These are phyloP conservation scores for Mohoua ochrocephala DNA, from an alignment of 2,113 vertebrate species.

Conservation along the genomic window DNA sequence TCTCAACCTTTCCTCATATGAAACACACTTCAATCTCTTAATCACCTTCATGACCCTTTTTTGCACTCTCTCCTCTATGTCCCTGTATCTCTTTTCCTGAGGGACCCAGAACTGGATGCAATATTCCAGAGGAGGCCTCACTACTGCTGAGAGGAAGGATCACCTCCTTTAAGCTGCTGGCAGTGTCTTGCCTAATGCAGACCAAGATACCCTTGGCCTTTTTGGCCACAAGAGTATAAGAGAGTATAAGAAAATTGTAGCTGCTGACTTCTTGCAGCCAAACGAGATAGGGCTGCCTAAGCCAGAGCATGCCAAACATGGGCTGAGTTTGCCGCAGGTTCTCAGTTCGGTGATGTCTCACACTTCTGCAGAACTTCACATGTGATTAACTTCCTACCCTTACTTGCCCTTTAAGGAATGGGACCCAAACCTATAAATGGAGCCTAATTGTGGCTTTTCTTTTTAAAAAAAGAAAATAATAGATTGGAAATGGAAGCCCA, in stretches of 20 bases:
- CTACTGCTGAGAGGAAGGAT: neutral
- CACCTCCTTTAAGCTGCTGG: neutral
- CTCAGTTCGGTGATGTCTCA: neutral
- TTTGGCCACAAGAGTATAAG: neutral
- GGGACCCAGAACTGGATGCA: neutral
- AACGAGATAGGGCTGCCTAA: accelerated
- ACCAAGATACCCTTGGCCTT: neutral
- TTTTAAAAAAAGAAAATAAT: neutral
- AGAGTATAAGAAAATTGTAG: neutral
- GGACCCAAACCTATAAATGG: neutral
- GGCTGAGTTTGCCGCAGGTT: neutral
- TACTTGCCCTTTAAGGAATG: neutral
- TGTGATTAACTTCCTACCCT: neutral
- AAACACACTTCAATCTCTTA: neutral
- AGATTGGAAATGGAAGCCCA: neutral
- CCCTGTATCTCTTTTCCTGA: neutral
- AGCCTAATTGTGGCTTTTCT: neutral
- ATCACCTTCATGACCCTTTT: neutral
- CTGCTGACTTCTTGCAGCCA: neutral
- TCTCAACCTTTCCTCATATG: neutral
- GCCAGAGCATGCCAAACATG: neutral
- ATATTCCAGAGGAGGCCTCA: neutral
- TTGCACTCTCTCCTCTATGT: neutral
- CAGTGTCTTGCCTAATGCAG: neutral
- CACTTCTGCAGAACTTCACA: neutral